A percentile compares a stretch with the other conserved stretches of the same genome.
These are phyloP conservation scores for Conus ventricosus DNA, from an alignment of 1,140 invertebrate species.

Conservation along the genomic window DNA sequence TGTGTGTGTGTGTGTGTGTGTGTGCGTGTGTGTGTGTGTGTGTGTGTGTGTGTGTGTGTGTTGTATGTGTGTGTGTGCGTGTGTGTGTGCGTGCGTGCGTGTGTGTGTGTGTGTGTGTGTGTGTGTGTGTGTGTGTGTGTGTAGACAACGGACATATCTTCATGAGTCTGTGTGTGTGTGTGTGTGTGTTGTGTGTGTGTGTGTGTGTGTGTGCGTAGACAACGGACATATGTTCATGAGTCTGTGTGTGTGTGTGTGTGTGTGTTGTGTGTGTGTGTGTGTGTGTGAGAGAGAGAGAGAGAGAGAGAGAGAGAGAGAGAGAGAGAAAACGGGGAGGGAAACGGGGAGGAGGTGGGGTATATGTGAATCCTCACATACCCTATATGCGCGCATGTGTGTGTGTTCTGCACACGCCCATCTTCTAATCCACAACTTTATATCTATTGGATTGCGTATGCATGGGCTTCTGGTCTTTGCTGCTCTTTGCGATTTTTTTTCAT, in stretches of 20 bases:
- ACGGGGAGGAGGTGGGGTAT: no score
- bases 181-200: not conserved
- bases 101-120: not conserved
- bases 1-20: constrained; percentile 2
- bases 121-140: constrained; percentile 23
- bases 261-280: not conserved
- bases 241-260: not conserved
- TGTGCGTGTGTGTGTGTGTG: constrained; percentile 11
- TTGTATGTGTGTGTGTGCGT: not conserved
- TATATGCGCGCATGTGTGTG: no score
- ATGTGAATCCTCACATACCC: no score
- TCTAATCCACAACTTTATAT: no score
- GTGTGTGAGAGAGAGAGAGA: no score
- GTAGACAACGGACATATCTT: not conserved
- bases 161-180: not conserved
- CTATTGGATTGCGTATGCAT: no score
- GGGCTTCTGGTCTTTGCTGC: no score
- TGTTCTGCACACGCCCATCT: no score
- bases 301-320: no score
- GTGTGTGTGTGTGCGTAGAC: not conserved
- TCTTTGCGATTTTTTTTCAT: no score
- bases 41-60: constrained; percentile 19
- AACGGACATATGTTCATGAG: not conserved
- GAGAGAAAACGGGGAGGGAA: no score
- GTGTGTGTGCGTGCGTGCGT: constrained; percentile 5